phyloP scores from a whole-genome alignment of 2,888 invertebrate genomes.

The Coenonympha arcania region DNA sequence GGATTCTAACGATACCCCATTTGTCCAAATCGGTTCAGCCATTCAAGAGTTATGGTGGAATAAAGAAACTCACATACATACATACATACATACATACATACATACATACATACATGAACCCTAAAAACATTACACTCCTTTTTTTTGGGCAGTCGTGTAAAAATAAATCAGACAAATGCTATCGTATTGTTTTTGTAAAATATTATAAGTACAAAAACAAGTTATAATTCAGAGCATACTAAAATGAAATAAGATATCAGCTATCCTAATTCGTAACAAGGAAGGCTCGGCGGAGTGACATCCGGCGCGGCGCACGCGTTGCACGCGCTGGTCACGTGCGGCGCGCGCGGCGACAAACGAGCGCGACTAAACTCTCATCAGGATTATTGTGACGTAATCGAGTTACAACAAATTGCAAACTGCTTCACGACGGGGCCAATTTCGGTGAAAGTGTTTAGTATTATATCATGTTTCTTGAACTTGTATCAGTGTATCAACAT shows the following conservation, averaged over 20 bases:
- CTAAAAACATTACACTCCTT: no score
- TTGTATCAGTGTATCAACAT: no score
- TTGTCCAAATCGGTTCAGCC: no score
- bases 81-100: no score
- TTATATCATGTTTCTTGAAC: slow-evolving; percentile 3
- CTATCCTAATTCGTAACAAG: slow-evolving; percentile 13
- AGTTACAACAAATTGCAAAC: slow-evolving; percentile 45
- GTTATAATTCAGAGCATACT: background rate
- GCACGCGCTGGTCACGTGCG: slow-evolving; percentile 49
- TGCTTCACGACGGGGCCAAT: slow-evolving; percentile 25
- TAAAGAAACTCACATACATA: no score
- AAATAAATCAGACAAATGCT: no score
- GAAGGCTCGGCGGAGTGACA: slow-evolving; percentile 36
- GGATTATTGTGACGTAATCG: slow-evolving; percentile 56
- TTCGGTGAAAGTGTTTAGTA: slow-evolving; percentile 9
- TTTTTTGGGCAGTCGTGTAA: no score
- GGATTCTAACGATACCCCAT: no score
- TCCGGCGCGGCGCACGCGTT: slow-evolving; percentile 32
- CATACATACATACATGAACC: no score
- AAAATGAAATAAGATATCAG: slow-evolving; percentile 1
- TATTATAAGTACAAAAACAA: background rate
- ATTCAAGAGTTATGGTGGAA: no score
- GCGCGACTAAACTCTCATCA: slow-evolving; percentile 53
- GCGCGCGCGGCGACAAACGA: slow-evolving; percentile 59
- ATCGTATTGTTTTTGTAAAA: background rate